phyloP scores from a whole-genome alignment of 2,888 invertebrate species.

The Eulithis testata region DNA sequence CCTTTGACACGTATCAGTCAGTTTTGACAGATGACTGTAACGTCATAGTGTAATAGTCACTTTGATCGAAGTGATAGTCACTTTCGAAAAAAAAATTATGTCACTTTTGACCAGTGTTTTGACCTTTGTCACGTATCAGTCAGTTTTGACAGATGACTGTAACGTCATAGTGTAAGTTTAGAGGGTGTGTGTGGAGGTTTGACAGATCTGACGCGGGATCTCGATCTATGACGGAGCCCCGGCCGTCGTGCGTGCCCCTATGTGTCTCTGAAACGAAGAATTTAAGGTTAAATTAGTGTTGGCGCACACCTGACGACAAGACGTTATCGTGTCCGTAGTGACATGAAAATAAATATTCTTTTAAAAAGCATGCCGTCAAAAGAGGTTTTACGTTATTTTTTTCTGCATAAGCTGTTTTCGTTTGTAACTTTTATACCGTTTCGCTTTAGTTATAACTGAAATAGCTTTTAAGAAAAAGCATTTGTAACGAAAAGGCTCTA shows the following conservation, averaged over 20 bases:
- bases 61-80: background rate
- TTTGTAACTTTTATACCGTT: too few relatives aligned
- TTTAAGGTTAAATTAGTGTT: background rate
- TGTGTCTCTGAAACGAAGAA: slow-evolving; percentile 39
- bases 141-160: slow-evolving; percentile 2
- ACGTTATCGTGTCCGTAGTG: too few relatives aligned
- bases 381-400: too few relatives aligned
- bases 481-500: too few relatives aligned
- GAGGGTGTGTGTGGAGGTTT: slow-evolving; percentile 9
- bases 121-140: background rate
- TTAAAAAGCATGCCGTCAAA: too few relatives aligned
- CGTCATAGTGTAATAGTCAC: background rate
- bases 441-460: too few relatives aligned
- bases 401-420: too few relatives aligned
- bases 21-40: too few relatives aligned
- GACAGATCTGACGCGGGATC: slow-evolving; percentile 30
- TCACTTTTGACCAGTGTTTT: background rate
- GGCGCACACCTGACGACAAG: too few relatives aligned
- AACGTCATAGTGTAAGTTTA: slow-evolving; percentile 21
- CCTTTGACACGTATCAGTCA: too few relatives aligned
- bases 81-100: background rate
- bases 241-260: slow-evolving; percentile 45
- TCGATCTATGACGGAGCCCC: slow-evolving; percentile 29
- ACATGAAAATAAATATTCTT: too few relatives aligned
- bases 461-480: too few relatives aligned